Evolutionary conservation across 2,888 invertebrate species (phyloP), one percentile per base, ranked within the genome.

Genomic region (Lomographa bimaculata): DNA sequence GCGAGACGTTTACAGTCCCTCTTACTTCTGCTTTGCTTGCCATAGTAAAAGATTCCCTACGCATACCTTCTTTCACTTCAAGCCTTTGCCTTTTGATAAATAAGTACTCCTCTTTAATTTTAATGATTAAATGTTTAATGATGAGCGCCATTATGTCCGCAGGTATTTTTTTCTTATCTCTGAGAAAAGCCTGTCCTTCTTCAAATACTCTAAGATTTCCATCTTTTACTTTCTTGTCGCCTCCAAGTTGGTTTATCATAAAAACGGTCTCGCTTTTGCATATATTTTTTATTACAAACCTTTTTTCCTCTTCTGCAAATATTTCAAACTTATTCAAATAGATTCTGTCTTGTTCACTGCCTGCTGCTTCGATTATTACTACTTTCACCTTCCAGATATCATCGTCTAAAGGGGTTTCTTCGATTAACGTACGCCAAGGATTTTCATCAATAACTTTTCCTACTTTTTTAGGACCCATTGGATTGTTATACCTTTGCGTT

Each of bases 201-300:
- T 86, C 86, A 48, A 89, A 89, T 18, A 89, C 78, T 34, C 78
- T 57, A 9, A 80, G 58, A 57, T 62, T 79, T 6, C 79, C 78
- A 54, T 86, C 82, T 64, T 79, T 85, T 0, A 76, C 60, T 53
- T 84, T 85, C 53, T 84, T 86, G 29, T 86, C 86, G 5, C 70
- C 75, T 2, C 87, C 87, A 3, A 87, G 68, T 59, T 87, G 87
- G 52, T 86, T 87, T 2, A 87, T 68, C 89, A 89, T 89, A 46
- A 87, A 87, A 33, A 80, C 78, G 1, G 87, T 86, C 66, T 89
- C 86, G 0, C 83, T 79, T 68, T 79, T 85, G 44, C 79, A 80
- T 29, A 89, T 86, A 55, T 83, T 87, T 62, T 86, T 89, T 1
- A 87, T 66, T 0, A 89, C 84, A 57, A 82, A 87, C 51, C 89